A percentile compares a stretch with the other conserved stretches of the same genome.
These are phyloP conservation scores for Chiloscyllium plagiosum DNA, from an alignment of 2,113 vertebrate genomes.

Conservation along the genomic window DNA sequence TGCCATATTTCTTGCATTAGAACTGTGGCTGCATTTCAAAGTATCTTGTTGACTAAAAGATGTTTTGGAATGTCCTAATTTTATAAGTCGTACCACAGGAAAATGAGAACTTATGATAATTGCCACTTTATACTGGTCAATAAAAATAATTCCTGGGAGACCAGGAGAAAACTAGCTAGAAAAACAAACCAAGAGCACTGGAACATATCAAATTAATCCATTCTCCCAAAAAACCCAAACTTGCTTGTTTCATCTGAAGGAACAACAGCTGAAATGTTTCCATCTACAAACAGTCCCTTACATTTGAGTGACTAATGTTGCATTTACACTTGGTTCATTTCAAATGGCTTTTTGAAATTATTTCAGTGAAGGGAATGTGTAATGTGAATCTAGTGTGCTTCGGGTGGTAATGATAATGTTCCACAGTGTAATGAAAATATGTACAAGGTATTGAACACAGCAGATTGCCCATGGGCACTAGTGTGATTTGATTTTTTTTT, in stretches of 20 bases:
- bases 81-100: too few relatives aligned
- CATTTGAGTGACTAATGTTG: slow-evolving; percentile 28
- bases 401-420: slow-evolving; percentile 30
- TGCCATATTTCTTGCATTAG: background rate
- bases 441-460: slow-evolving; percentile 8
- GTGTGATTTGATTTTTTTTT: slow-evolving; percentile 10
- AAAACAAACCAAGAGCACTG: background rate
- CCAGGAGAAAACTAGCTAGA: background rate
- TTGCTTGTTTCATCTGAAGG: background rate
- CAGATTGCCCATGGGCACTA: slow-evolving; percentile 4
- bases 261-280: background rate
- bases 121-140: background rate
- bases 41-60: background rate
- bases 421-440: slow-evolving; percentile 9
- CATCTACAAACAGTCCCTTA: background rate
- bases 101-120: background rate
- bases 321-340: slow-evolving; percentile 2
- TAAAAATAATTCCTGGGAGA: background rate
- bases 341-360: slow-evolving; percentile 16
- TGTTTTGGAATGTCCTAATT: background rate
- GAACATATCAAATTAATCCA: background rate
- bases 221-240: background rate
- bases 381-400: slow-evolving; percentile 3
- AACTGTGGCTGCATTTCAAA: background rate
- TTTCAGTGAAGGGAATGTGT: slow-evolving; percentile 14